Base-by-base conservation (phyloP, 64 coral and sea anemone genomes). In the Dendrophyllia cribrosa region DNA sequence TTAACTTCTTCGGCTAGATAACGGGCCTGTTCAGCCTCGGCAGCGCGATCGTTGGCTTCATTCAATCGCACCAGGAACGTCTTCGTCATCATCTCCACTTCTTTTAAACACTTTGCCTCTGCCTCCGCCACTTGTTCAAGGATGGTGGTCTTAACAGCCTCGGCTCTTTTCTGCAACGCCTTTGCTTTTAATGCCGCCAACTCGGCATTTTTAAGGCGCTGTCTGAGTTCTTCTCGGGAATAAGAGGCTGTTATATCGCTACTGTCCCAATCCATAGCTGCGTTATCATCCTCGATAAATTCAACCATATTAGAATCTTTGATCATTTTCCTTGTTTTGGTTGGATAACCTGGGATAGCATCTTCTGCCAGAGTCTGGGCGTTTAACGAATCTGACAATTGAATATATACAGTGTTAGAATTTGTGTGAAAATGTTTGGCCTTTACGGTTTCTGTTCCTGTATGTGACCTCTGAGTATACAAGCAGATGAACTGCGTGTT, bases 61-160 rank as follows among this genome's bases (percentile, higher is more conserved):
- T 90, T 97, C 22, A 97, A 76, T 12, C 88, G 92, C 12, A 64
- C 21, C 17, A 97, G 68, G 19, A 97, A 97, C 0, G 95, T 94
- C 85, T 89, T 97, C 3, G 92, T 97, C 48, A 97, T 94, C 19
- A 97, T 78, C 58, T 97, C 95, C 19, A 97, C 92, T 87, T 97
- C 95, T 66, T 87, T 86, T 44, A 97, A 60, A 77, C 95, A 97
- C 81, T 94, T 97, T 21, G 82, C 69, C 46, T 97, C 95, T 72
- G 95, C 95, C 58, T 94, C 88, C n/a, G 88, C 87, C n/a, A 97
- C 83, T 49, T 94, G 91, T 7, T 25, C 62, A 10, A 97, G 73
- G 49, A 97, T 83, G 13, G 86, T 51, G 53, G 91, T 88, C 87
- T 94, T 97, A 16, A 76, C 80, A 79, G 91, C 88, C 83, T 97